Conservation (phyloP, 2,797 vertebrate genomes). For the Paramormyrops hopkinsi region DNA sequence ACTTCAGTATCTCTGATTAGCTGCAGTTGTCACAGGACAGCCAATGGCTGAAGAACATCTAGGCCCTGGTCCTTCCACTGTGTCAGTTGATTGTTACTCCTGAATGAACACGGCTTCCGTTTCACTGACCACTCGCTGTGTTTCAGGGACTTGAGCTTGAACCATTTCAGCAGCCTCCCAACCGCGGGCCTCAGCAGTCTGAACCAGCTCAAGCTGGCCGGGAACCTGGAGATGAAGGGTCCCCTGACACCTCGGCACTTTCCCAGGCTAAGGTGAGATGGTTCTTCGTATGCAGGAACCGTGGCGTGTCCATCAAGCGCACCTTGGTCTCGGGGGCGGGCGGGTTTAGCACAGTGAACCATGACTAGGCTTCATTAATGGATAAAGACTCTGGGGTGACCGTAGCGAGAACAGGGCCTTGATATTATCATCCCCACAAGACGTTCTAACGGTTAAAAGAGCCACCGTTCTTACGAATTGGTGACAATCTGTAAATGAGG, state of each 20-base stretch:
- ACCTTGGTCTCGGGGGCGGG: not conserved
- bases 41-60: not conserved
- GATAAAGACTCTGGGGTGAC: not conserved
- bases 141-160: constrained; percentile 86
- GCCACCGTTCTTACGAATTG: not conserved
- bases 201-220: constrained; percentile 86
- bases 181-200: constrained; percentile 72
- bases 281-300: not conserved
- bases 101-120: not conserved
- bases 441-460: not conserved
- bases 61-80: not conserved
- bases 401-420: not conserved
- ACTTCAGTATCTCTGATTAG: not conserved
- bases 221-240: constrained; percentile 80
- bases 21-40: not conserved
- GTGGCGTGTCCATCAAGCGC: not conserved
- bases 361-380: not conserved
- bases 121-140: not conserved
- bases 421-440: not conserved
- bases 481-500: not conserved
- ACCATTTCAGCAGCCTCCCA: constrained; percentile 74
- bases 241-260: constrained; percentile 77
- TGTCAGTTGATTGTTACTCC: not conserved
- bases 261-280: constrained; percentile 78
- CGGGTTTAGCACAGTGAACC: not conserved